Conservation (phyloP, 2,797 vertebrate genomes). For the Propithecus perrieri region DNA sequence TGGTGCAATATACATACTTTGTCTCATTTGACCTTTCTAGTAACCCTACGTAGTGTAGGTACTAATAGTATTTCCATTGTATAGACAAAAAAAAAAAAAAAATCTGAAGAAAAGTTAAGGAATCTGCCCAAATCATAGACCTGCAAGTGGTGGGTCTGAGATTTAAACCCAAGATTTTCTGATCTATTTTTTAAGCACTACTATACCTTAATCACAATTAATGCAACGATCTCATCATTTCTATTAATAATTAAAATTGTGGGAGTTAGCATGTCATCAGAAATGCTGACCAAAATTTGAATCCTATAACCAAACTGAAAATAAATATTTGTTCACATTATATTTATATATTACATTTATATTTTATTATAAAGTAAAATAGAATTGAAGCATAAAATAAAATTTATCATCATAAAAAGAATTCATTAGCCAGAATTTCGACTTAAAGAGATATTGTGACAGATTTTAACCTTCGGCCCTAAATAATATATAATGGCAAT, state of each 20-base stretch:
- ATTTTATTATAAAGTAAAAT: conserved; percentile 14
- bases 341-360: background rate
- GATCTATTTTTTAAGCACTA: background rate
- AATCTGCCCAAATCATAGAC: background rate
- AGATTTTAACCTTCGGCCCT: background rate
- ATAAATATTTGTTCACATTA: background rate
- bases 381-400: conserved; percentile 22
- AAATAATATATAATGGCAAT: conserved; percentile 21
- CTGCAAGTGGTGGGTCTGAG: background rate
- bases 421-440: conserved; percentile 21
- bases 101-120: background rate
- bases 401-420: conserved; percentile 8
- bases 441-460: background rate
- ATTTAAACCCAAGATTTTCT: background rate
- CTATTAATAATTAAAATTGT: background rate
- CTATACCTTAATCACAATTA: background rate
- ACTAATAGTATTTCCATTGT: background rate
- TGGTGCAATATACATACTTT: background rate
- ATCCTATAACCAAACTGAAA: background rate
- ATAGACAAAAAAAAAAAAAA: background rate
- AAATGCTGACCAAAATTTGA: conserved; percentile 2
- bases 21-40: background rate
- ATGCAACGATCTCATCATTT: background rate
- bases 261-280: background rate
- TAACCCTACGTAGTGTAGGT: background rate